Conservation (phyloP, 2,113 vertebrate species). For the Seriola dumerili region DNA sequence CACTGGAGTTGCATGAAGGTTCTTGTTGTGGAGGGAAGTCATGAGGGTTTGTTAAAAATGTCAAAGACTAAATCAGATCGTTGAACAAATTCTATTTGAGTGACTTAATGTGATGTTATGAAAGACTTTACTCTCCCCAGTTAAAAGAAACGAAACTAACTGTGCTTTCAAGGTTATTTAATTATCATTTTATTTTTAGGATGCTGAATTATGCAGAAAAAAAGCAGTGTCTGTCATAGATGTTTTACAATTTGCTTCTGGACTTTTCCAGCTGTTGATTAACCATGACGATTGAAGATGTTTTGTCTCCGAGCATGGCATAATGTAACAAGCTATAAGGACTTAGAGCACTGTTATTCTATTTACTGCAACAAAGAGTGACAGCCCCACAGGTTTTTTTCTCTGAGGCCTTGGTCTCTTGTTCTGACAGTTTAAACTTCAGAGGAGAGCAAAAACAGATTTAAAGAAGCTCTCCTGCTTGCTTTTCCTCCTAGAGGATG, state of each 20-base stretch:
- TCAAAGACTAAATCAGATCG: not conserved
- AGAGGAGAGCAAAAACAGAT: slow-evolving; percentile 65
- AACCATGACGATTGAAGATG: slow-evolving; percentile 64
- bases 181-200: slow-evolving; percentile 17
- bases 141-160: slow-evolving; percentile 7
- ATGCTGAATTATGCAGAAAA: not conserved
- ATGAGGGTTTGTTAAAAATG: not conserved
- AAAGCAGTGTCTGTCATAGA: not conserved
- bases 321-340: slow-evolving; percentile 48
- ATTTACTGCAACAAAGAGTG: slow-evolving; percentile 50
- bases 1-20: not conserved
- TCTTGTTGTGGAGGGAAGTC: not conserved
- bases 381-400: slow-evolving; percentile 49
- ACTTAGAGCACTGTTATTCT: slow-evolving; percentile 35
- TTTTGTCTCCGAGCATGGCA: slow-evolving; percentile 35
- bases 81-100: slow-evolving; percentile 4
- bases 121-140: not conserved
- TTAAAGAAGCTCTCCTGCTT: slow-evolving; percentile 59
- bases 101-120: not conserved
- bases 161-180: not conserved
- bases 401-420: slow-evolving; percentile 37
- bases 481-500: slow-evolving; percentile 59
- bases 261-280: slow-evolving; percentile 55
- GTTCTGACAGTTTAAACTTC: slow-evolving; percentile 72
- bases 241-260: slow-evolving; percentile 37